Conservation (phyloP, 2,797 vertebrate species). For the Squalus acanthias region DNA sequence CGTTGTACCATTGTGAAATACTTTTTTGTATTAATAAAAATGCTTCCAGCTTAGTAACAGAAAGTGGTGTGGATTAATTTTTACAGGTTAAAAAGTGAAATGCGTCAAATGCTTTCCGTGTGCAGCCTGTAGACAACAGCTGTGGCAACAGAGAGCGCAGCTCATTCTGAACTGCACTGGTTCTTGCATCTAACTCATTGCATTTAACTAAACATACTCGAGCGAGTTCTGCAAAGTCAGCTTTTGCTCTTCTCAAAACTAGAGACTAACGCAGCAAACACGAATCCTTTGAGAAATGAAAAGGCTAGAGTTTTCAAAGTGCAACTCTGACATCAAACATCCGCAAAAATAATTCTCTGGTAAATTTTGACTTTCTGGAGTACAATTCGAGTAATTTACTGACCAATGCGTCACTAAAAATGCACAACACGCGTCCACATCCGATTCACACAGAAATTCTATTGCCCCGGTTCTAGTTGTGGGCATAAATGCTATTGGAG, state of each 20-base stretch:
- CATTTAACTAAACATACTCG: background rate
- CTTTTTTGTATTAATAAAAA: background rate
- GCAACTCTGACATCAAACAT: background rate
- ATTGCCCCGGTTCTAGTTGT: background rate
- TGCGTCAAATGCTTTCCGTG: background rate
- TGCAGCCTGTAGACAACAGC: background rate
- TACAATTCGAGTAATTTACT: background rate
- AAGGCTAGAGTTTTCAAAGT: background rate
- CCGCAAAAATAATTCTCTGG: background rate
- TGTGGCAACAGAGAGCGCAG: background rate
- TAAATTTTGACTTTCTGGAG: background rate
- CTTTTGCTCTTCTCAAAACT: background rate
- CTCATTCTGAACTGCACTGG: background rate
- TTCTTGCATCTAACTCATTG: background rate
- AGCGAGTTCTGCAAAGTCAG: background rate
- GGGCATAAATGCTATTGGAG: background rate
- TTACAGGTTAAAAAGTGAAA: background rate
- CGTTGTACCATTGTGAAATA: background rate
- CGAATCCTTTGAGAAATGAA: background rate
- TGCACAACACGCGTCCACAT: background rate
- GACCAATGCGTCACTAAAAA: background rate
- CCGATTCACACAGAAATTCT: background rate
- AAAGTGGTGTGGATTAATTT: background rate
- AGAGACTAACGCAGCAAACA: background rate
- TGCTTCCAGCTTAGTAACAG: background rate